Base-by-base conservation (phyloP, 2,113 vertebrate genomes). In the Psilopogon haemacephalus region DNA sequence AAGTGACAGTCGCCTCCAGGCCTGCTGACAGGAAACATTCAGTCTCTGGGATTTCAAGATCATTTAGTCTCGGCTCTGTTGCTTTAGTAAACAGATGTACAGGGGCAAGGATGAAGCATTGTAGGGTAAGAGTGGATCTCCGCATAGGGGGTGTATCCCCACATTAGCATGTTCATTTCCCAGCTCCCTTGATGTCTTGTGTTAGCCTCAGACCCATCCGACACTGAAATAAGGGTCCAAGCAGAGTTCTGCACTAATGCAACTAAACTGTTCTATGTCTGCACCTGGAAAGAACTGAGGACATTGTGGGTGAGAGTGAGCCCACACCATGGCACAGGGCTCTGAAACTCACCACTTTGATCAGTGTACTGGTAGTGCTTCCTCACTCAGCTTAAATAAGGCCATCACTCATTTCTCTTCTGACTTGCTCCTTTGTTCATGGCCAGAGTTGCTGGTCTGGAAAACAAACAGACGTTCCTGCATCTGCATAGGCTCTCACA, bases 21-120 rank as follows among this genome's bases (percentile, higher is more conserved):
- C 46, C 48, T 90, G 78, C 83, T 84, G 91, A 96, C 91, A 86
- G 91, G 55, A 96, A 72, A 46, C 82, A 77, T 93, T 91, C 87
- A 65, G 35, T 89, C 55, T 71, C 69, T 50, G 33, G 54, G 64
- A 83, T 89, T 88, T 91, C 79, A 70, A 84, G 65, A 69, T 40
- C 65, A 38, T 82, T 88, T 85, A 46, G 88, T 33, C 20, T 69
- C 35, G 20, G 12, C 60, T 63, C 35, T 0, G 0, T 27, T 78
- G 42, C 56, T 73, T 83, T 60, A 52, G 46, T 56, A 38, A 76
- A 60, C 26, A 37, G 46, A 28, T 52, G n/a, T 48, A 58, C 5
- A 58, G 62, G 58, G 21, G 8, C 4, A 68, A 64, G 48, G 58
- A 48, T 85, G 78, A 68, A 75, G 26, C 56, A 11, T 15, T 0